Conservation (phyloP, 2,888 invertebrate genomes). For the Drosophila ustulata region DNA sequence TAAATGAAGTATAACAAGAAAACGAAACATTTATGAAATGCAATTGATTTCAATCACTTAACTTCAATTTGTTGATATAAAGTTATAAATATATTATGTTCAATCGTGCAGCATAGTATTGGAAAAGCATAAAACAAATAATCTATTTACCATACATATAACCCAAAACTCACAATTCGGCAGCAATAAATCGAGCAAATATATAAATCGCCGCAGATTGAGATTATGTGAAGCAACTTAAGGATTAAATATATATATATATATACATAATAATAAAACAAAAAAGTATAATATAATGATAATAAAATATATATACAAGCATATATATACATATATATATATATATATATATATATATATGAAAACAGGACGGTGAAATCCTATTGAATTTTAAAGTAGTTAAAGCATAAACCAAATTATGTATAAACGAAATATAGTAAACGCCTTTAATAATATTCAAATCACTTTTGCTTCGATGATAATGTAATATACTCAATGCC, state of each 20-base stretch:
- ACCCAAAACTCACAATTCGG: conserved; percentile 45
- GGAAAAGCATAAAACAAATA: conserved; percentile 40
- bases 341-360: conserved; percentile 27
- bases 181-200: conserved; percentile 56
- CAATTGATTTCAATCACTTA: conserved; percentile 61
- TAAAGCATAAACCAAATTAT: conserved; percentile 66
- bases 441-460: conserved; percentile 73
- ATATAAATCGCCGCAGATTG: conserved; percentile 44
- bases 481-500: conserved; percentile 76
- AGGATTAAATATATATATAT: conserved; percentile 31
- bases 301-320: conserved; percentile 24
- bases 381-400: conserved; percentile 77
- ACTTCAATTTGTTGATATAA: conserved; percentile 69
- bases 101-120: conserved; percentile 52
- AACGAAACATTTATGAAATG: conserved; percentile 54
- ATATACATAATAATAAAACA: conserved; percentile 37
- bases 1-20: conserved; percentile 22
- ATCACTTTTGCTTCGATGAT: conserved; percentile 77
- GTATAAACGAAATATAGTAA: conserved; percentile 74
- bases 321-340: conserved; percentile 33
- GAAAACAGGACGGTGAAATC: conserved; percentile 76
- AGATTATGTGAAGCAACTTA: conserved; percentile 39
- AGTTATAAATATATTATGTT: conserved; percentile 51
- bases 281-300: conserved; percentile 38
- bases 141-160: conserved; percentile 43